Base-by-base conservation (phyloP, 2,888 invertebrate genomes). In the Emmelina monodactyla region DNA sequence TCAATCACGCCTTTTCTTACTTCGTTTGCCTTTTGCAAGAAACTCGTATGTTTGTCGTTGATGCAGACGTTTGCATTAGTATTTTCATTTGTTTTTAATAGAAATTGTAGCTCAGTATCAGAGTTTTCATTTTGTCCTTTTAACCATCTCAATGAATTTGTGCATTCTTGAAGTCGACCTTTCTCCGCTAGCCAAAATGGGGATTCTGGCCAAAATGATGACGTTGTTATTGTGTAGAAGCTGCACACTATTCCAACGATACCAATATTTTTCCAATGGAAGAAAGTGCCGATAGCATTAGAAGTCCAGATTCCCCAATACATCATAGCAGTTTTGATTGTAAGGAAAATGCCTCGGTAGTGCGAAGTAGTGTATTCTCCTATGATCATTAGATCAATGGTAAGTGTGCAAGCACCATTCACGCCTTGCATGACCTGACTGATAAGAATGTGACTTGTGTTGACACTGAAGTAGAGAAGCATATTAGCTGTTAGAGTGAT, bases 141-240 rank as follows among this genome's bases (percentile, higher is more conserved):
- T 10, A 50, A 31, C 47, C 48, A 48, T 2, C 42, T 31, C 32
- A 44, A 43, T n/a, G 38, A 28, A 15, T 14, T 14, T 13, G 31
- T 37, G 28, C 46, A 47, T n/a, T 47, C 42, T 11, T 39, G 38
- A 5, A 43, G 42, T 5, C 45, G 36, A 2, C 42, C 42, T 25
- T 42, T 44, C 33, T 22, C 40, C 3, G 44, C 45, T 22, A 44
- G 30, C 47, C 46, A 47, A 15, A 46, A 44, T 3, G 46, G 46
- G 5, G 45, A 45, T 19, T 48, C 44, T 1, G 46, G 43, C 42
- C 44, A 49, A 2, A 39, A 10, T 2, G 40, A 5, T 9, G 31
- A 16, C 13, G 46, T 45, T 1, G 47, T 1, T n/a, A n/a, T n/a
- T n/a, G n/a, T n/a, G n/a, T n/a, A n/a, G 5, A 33, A n/a, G 3